Evolutionary conservation across 2,113 vertebrate genomes (phyloP).

Genomic region (Harpagus bidentatus): DNA sequence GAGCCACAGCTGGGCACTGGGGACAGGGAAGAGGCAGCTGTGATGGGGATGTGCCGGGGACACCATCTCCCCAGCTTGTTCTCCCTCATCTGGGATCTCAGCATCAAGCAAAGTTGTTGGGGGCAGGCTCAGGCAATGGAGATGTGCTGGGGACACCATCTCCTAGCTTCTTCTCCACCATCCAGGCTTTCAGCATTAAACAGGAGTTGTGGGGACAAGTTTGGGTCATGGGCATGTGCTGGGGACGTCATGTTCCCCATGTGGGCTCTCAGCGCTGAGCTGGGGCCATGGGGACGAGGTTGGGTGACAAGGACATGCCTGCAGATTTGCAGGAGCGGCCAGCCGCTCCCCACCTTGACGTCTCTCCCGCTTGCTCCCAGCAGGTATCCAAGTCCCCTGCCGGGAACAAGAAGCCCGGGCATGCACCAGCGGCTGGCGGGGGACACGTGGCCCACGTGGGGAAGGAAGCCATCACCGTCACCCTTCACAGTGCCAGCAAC

Average conservation of each 20-base stretch:
- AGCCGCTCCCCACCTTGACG: not conserved
- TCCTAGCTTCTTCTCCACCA: not conserved
- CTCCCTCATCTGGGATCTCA: not conserved
- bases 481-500: conserved; percentile 60
- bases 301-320: not conserved
- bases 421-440: not conserved
- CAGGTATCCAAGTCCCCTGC: conserved; percentile 40
- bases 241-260: accelerated
- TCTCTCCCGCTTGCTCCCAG: not conserved
- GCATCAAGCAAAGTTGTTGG: not conserved
- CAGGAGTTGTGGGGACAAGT: not conserved
- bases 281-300: not conserved
- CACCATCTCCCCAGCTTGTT: not conserved
- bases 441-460: conserved; percentile 55
- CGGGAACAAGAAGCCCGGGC: not conserved
- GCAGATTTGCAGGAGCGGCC: not conserved
- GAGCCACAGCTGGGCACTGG: not conserved
- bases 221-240: not conserved
- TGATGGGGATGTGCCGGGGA: too few species aligned
- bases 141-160: not conserved
- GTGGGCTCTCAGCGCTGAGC: not conserved
- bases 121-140: accelerated
- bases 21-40: not conserved
- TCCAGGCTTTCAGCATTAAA: not conserved
- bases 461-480: conserved; percentile 53